Evolutionary conservation across 1,140 invertebrate genomes (phyloP).

Genomic region (Sycobia sp.): DNA sequence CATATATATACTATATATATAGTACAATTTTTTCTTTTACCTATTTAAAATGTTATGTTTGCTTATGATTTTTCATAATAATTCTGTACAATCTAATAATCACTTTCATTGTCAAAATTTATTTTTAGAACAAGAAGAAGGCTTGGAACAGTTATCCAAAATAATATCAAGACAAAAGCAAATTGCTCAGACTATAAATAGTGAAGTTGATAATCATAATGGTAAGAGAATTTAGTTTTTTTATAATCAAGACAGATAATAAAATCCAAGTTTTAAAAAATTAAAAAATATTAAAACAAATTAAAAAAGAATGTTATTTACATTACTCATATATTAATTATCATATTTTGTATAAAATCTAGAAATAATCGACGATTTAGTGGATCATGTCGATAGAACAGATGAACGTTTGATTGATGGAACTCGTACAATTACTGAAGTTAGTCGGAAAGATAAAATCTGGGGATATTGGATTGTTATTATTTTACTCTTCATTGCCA

Average conservation of each 20-base stretch:
- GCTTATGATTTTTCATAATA: too few relatives aligned
- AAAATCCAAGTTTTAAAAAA: slow-evolving; percentile 1
- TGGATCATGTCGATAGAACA: slow-evolving; percentile 74
- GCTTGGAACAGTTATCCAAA: slow-evolving; percentile 75
- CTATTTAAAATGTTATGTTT: too few relatives aligned
- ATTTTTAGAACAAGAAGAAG: slow-evolving; percentile 73
- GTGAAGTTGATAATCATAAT: slow-evolving; percentile 81
- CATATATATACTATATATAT: too few relatives aligned
- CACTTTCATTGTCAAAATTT: too few relatives aligned
- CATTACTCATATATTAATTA: too few relatives aligned
- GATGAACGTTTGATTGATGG: slow-evolving; percentile 70
- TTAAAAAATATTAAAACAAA: background rate
- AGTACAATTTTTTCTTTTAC: too few relatives aligned
- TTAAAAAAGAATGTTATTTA: too few relatives aligned
- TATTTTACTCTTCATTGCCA: slow-evolving; percentile 66
- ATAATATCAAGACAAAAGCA: slow-evolving; percentile 79
- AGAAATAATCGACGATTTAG: slow-evolving; percentile 83
- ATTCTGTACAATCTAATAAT: too few relatives aligned
- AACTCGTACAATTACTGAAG: slow-evolving; percentile 69
- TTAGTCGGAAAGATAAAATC: slow-evolving; percentile 72
- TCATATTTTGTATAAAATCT: slow-evolving; percentile 12
- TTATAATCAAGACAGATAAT: slow-evolving; percentile 19
- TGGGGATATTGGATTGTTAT: slow-evolving; percentile 77
- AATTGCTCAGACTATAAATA: slow-evolving; percentile 75
- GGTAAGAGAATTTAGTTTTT: slow-evolving; percentile 59